Base-by-base conservation (phyloP, 2,113 vertebrate genomes). In the Stercorarius parasiticus region DNA sequence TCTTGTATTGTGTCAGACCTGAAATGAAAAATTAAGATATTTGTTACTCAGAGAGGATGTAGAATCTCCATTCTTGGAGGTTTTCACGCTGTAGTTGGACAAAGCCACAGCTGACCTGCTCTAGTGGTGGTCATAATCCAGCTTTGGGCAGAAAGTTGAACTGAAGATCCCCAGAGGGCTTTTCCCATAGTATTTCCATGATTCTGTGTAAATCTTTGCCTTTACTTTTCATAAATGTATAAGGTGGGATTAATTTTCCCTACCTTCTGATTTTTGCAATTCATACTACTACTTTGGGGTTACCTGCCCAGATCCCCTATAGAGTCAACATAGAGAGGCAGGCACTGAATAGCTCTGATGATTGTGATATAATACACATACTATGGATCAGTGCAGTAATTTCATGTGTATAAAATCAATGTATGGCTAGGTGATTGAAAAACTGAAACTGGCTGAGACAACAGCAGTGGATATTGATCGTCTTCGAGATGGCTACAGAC, bases 401-500 rank as follows among this genome's bases (percentile, higher is more conserved):
- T 22, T 4, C 19, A 7, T 29, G 20, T 77, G 20, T 56, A 4
- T 67, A 8, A 91, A 82, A 67, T 19, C 25, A n/a, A 30, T 82
- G 15, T 43, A 27, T 67, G 58, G 36, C n/a, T 94, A 99, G 99
- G 99, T 99, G 10, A 99, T 98, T 10, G 99, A 99, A 94, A 99
- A 99, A 73, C 98, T 99, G 34, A 98, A 98, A 66, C 93, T 99
- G 98, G 99, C 99, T 2, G 98, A 97, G 97, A 98, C 92, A 21
- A 99, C 98, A 0, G 98, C 99, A 0, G 21, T 84, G 4, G 99
- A 99, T 94, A 99, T 99, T 2, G 99, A 99, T 91, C 96, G 95
- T 38, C 98, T 99, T 86, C 98, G 99, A 32, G 99, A 99, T 1
- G 98, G 99, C 65, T 99, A 99, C 98, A 98, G 99, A 70, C 99